A percentile compares a stretch with the other conserved stretches of the same genome.
Conservation (phyloP, 2,888 invertebrate species). For the Abrostola triplasia region DNA sequence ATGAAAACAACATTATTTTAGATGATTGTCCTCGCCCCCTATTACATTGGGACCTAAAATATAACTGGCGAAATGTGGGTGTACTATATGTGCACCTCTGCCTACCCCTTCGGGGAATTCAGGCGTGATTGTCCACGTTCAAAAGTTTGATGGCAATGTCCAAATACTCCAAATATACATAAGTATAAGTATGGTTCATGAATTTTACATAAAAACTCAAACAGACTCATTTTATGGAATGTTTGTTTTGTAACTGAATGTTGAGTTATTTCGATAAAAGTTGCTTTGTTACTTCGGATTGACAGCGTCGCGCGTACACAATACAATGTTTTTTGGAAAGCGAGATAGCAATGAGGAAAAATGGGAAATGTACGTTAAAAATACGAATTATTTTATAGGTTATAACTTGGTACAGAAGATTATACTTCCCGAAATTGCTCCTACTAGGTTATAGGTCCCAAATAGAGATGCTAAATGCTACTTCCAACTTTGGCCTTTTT, state of each 20-base stretch:
- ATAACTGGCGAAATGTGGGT: too few relatives aligned
- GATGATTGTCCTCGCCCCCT: too few relatives aligned
- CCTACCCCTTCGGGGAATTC: too few relatives aligned
- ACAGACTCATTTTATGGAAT: conserved; percentile 19
- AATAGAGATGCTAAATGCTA: too few relatives aligned
- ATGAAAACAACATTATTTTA: conserved; percentile 11
- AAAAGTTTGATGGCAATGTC: conserved; percentile 18
- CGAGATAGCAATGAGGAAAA: neutral
- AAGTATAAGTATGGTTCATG: conserved; percentile 14
- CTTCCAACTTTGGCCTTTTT: too few relatives aligned
- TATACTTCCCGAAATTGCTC: too few relatives aligned
- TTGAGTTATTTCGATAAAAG: conserved; percentile 13
- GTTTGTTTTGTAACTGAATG: conserved; percentile 10
- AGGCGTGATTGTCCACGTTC: conserved; percentile 2
- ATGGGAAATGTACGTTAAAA: too few relatives aligned
- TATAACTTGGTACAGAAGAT: too few relatives aligned
- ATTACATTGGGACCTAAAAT: too few relatives aligned
- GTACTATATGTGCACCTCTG: too few relatives aligned
- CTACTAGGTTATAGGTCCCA: too few relatives aligned
- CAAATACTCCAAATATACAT: neutral
- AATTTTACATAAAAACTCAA: conserved; percentile 29
- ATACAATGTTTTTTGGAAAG: conserved; percentile 1
- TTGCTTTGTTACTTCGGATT: conserved; percentile 6
- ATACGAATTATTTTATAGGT: too few relatives aligned
- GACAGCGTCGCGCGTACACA: conserved; percentile 5